These are phyloP conservation scores for Ctenodactylus gundi DNA, from an alignment of 2,113 vertebrate species.

Conservation along the genomic window DNA sequence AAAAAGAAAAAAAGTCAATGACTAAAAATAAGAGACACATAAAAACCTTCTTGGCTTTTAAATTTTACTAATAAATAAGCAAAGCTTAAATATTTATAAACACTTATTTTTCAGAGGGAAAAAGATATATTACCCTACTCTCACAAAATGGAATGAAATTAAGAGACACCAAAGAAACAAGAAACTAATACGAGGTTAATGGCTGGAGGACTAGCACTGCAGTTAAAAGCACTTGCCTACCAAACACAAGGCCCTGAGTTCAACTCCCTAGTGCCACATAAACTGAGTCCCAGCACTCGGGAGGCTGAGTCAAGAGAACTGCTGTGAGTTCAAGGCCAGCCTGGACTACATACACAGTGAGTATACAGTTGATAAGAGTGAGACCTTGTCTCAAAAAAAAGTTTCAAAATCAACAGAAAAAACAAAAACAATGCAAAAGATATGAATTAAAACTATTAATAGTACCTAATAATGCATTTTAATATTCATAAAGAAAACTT, in stretches of 20 bases:
- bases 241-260: too few species aligned
- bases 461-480: conserved; percentile 12
- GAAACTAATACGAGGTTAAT: conserved; percentile 54
- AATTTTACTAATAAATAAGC: conserved; percentile 35
- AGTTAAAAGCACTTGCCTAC: too few species aligned
- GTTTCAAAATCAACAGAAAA: conserved; percentile 51
- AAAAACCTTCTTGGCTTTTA: conserved; percentile 5
- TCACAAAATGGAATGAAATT: conserved; percentile 37
- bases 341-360: too few species aligned
- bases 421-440: conserved; percentile 5
- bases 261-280: too few species aligned
- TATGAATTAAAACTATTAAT: conserved; percentile 25
- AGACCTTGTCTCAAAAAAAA: neutral
- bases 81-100: conserved; percentile 12
- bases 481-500: neutral
- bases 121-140: neutral
- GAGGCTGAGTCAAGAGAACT: too few species aligned
- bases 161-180: conserved; percentile 36
- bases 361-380: too few species aligned
- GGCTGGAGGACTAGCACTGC: too few species aligned
- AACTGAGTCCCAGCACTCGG: too few species aligned
- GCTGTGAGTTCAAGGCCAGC: too few species aligned
- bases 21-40: neutral
- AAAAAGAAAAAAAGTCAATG: conserved; percentile 25
- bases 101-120: conserved; percentile 48